phyloP scores from a whole-genome alignment of 2,888 invertebrate species.

The Leucozona laternaria region DNA sequence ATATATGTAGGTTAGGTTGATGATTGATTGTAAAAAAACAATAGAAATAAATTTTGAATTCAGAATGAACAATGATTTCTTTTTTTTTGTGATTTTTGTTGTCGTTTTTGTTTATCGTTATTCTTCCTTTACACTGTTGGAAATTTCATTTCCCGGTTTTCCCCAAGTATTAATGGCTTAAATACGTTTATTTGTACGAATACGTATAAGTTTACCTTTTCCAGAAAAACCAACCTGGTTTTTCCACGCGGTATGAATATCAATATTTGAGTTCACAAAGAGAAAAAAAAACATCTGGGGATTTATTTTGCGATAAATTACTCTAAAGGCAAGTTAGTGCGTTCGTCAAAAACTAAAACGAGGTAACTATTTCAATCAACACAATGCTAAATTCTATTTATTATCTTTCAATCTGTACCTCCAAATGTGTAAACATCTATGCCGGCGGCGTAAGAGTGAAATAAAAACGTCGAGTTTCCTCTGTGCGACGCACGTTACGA shows the following conservation, averaged over 20 bases:
- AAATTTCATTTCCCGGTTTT: background rate
- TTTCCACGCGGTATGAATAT: background rate
- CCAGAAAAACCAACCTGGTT: background rate
- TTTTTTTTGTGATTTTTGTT: background rate
- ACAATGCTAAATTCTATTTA: no score
- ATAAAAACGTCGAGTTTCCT: no score
- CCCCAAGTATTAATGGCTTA: background rate
- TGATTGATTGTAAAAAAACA: constrained; percentile 6
- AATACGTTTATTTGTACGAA: background rate
- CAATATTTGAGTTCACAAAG: background rate
- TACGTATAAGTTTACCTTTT: background rate
- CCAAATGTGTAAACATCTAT: no score
- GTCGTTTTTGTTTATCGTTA: background rate
- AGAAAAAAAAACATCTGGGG: background rate
- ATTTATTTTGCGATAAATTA: background rate
- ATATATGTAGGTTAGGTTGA: no score
- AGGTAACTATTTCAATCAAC: background rate
- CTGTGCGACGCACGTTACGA: no score
- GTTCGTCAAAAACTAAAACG: background rate
- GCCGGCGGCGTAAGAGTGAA: no score
- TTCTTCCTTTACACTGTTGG: background rate
- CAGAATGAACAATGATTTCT: background rate
- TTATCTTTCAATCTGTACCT: no score
- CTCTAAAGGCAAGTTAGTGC: background rate
- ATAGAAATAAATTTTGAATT: background rate